Conservation (phyloP, 1,140 invertebrate genomes). For the Aphaenogaster ashmeadi region DNA sequence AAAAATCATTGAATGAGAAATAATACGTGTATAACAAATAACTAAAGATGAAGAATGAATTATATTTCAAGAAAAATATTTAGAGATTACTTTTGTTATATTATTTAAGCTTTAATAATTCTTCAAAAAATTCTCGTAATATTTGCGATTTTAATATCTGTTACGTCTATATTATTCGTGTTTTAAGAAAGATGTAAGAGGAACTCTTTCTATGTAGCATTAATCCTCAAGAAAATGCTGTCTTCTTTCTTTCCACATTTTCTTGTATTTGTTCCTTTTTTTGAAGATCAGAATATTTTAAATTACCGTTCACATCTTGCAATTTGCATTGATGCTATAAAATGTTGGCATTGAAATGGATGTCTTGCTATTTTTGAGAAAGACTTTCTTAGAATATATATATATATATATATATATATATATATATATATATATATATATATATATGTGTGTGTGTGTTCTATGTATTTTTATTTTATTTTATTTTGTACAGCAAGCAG, state of each 20-base stretch:
- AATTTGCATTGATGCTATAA: neutral
- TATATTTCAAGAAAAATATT: neutral
- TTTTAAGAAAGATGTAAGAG: conserved; percentile 1
- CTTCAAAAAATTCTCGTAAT: neutral
- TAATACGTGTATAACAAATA: neutral
- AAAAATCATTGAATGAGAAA: neutral
- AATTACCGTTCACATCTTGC: conserved; percentile 9
- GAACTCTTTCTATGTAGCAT: conserved; percentile 1
- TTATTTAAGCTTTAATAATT: neutral
- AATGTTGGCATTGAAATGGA: conserved; percentile 1
- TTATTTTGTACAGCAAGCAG: too few relatives aligned
- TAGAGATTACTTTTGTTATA: neutral
- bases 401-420: neutral
- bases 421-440: neutral
- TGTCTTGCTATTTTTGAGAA: neutral
- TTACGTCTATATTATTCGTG: neutral
- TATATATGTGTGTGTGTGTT: too few relatives aligned
- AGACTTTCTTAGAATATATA: neutral
- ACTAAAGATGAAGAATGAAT: neutral
- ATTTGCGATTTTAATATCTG: conserved; percentile 19
- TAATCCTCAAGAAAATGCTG: neutral
- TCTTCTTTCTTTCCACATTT: conserved; percentile 14
- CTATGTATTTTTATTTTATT: too few relatives aligned
- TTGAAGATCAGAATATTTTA: neutral
- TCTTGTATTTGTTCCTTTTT: conserved; percentile 10